phyloP scores from a whole-genome alignment of 2,888 invertebrate species.

The Diploptera punctata region DNA sequence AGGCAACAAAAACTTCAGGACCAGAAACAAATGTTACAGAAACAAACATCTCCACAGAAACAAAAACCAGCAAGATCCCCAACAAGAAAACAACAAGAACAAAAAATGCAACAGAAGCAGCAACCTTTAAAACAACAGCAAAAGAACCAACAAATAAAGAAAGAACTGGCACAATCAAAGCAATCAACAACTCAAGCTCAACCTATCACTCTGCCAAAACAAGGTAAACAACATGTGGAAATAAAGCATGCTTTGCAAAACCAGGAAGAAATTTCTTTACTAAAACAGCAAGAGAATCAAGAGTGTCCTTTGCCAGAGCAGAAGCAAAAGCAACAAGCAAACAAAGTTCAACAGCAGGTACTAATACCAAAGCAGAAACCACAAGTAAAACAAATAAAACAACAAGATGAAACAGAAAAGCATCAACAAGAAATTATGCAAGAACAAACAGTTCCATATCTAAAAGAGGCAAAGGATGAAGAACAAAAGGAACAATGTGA shows the following conservation, averaged over 20 bases:
- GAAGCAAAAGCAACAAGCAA: background rate
- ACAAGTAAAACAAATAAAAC: background rate
- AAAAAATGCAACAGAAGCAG: background rate
- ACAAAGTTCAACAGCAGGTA: background rate
- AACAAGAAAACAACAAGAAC: background rate
- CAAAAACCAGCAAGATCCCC: background rate
- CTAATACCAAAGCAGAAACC: background rate
- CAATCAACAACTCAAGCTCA: background rate
- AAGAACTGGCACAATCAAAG: background rate
- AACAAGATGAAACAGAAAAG: background rate
- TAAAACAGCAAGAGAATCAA: background rate
- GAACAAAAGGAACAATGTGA: background rate
- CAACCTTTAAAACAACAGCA: too few relatives aligned
- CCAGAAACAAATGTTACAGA: background rate
- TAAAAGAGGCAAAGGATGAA: background rate
- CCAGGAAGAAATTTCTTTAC: background rate
- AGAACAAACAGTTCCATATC: background rate
- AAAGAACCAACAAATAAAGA: background rate
- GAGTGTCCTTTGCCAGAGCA: background rate
- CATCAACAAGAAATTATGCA: background rate
- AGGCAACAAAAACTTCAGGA: background rate
- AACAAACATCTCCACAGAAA: background rate
- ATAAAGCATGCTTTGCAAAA: too few relatives aligned
- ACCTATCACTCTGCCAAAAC: background rate
- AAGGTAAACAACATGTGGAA: background rate